These are phyloP conservation scores for Natator depressus DNA, from an alignment of 2,113 vertebrate genomes.

Conservation along the genomic window DNA sequence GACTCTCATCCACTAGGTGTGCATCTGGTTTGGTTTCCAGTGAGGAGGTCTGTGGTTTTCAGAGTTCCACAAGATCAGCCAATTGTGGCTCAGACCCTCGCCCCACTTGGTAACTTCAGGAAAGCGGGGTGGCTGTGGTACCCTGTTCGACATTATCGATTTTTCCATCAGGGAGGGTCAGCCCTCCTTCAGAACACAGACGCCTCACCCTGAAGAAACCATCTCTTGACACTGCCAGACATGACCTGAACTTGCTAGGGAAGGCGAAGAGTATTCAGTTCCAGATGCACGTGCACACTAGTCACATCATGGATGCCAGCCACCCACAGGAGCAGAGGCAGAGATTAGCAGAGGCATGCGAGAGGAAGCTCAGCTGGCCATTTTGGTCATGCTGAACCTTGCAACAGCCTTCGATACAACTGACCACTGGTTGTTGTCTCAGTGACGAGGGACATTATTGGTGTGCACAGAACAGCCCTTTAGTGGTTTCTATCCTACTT, in stretches of 20 bases:
- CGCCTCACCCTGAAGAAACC: neutral
- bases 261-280: neutral
- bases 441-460: neutral
- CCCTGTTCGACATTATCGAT: neutral
- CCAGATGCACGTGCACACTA: neutral
- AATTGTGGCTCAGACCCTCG: neutral
- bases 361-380: neutral
- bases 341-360: neutral
- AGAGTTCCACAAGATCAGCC: neutral
- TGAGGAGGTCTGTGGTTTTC: neutral
- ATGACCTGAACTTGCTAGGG: neutral
- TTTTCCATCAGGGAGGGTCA: neutral
- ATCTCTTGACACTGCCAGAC: neutral
- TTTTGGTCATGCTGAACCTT: neutral
- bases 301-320: neutral
- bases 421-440: neutral
- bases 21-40: neutral
- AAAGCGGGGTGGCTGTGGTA: neutral
- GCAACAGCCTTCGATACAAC: neutral
- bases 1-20: neutral
- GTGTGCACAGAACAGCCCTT: neutral
- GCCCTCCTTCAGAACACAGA: neutral
- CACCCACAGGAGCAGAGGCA: fast-evolving
- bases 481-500: neutral
- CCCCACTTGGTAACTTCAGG: neutral